Evolutionary conservation across 2,113 vertebrate genomes (phyloP), one percentile per base, ranked within the genome.

Genomic region (Anser cygnoides): DNA sequence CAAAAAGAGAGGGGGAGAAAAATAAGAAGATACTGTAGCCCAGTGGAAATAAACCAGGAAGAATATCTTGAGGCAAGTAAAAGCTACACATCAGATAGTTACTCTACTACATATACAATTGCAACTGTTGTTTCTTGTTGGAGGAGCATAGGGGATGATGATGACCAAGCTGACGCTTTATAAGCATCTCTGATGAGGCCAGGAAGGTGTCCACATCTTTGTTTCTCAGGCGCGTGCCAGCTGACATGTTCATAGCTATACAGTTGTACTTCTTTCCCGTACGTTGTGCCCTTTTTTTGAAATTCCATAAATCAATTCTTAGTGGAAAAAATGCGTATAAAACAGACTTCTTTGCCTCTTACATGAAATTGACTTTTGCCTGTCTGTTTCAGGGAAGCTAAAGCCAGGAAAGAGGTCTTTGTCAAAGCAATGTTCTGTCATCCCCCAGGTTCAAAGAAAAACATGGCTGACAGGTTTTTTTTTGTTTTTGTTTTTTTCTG

Each of bases 321-420:
- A 54, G 33, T n/a, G 22, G 31, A 44, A 65, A 33, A 57, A 33
- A 62, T 6, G 28, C 6, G 2, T 4, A 6, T 35, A 28, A 65
- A 77, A 18, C 43, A 20, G 15, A 25, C 22, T 73, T 65, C 17
- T 66, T 66, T 61, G 3, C 12, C 4, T 75, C 72, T 33, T 10
- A 4, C 5, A 1, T 44, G 7, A 29, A 13, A 19, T 2, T 52
- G 3, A 55, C 22, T 66, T 2, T 50, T 50, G 26, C 3, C 15
- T 79, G 11, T 50, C 49, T 61, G 1, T 37, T 57, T 85, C 46
- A 85, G 58, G 21, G 22, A 68, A 28, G 49, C 43, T 46, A 5
- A 55, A 61, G 44, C 28, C 43, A 43, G 35, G 14, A 44, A 44
- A 19, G 26, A 62, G 35, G 21, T 82, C 15, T 54, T 86, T 82